Percentiles rank a stretch among this genome's conserved stretches.
phyloP scores from a whole-genome alignment of 2,797 vertebrate species.

The Poecilia gillii region DNA sequence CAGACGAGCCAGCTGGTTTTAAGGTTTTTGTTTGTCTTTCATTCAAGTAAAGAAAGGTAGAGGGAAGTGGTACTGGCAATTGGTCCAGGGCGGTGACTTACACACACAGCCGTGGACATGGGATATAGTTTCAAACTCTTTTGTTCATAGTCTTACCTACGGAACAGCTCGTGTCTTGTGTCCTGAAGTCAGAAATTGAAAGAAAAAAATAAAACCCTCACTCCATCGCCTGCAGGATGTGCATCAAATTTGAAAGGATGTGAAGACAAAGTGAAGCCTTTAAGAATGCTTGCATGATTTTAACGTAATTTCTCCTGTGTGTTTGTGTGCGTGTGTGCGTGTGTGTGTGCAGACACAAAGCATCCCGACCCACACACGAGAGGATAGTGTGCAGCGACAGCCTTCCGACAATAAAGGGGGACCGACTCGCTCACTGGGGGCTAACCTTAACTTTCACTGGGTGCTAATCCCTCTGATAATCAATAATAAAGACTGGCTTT shows the following conservation, averaged over 20 bases:
- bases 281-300: conserved; percentile 35
- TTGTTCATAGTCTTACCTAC: conserved; percentile 63
- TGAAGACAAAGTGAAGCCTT: conserved; percentile 13
- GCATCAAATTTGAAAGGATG: conserved; percentile 16
- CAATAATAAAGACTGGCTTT: conserved; percentile 72
- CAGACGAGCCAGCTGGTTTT: conserved; percentile 73
- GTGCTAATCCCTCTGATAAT: conserved; percentile 78
- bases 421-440: conserved; percentile 41
- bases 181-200: conserved; percentile 1
- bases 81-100: conserved; percentile 75
- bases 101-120: conserved; percentile 64
- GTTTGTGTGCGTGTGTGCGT: conserved; percentile 1
- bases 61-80: conserved; percentile 66
- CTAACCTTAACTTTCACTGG: conserved; percentile 68
- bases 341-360: conserved; percentile 36
- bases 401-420: conserved; percentile 53
- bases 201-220: neutral
- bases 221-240: neutral
- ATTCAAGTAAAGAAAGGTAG: conserved; percentile 69
- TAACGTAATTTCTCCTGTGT: conserved; percentile 22
- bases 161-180: conserved; percentile 38
- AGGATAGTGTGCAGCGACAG: conserved; percentile 65
- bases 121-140: conserved; percentile 66
- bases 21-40: conserved; percentile 77
- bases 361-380: conserved; percentile 36